Conservation (phyloP, 2,888 invertebrate species). For the Andrena fulva region DNA sequence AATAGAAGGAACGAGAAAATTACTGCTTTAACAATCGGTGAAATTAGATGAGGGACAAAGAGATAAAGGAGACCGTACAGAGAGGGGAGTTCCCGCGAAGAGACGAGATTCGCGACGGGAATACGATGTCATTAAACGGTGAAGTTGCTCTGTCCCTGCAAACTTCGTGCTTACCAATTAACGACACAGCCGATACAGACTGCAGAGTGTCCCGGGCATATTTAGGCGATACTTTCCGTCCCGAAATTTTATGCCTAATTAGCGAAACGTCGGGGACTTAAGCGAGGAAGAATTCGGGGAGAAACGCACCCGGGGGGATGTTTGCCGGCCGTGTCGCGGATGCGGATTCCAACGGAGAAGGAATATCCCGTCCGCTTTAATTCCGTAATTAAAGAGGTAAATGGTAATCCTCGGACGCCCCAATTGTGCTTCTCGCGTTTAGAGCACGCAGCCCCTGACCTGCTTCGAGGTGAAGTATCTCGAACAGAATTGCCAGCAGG, state of each 20-base stretch:
- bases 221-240: not conserved
- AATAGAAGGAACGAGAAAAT: conserved; percentile 23
- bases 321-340: not conserved
- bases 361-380: conserved; percentile 54
- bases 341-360: conserved; percentile 8
- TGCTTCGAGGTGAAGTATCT: conserved; percentile 52
- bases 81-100: not conserved
- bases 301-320: not conserved
- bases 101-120: conserved; percentile 1
- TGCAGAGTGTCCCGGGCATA: not conserved
- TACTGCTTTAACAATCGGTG: conserved; percentile 29
- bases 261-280: not conserved
- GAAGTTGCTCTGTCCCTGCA: not conserved
- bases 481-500: conserved; percentile 45
- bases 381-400: conserved; percentile 64
- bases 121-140: not conserved
- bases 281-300: not conserved
- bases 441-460: conserved; percentile 61
- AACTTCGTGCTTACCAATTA: not conserved
- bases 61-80: not conserved
- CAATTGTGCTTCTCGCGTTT: conserved; percentile 58
- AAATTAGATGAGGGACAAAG: conserved; percentile 36
- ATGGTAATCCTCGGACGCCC: conserved; percentile 60
- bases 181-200: not conserved
- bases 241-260: not conserved